phyloP scores from a whole-genome alignment of 2,797 vertebrate species.

The Epinephelus awoara region DNA sequence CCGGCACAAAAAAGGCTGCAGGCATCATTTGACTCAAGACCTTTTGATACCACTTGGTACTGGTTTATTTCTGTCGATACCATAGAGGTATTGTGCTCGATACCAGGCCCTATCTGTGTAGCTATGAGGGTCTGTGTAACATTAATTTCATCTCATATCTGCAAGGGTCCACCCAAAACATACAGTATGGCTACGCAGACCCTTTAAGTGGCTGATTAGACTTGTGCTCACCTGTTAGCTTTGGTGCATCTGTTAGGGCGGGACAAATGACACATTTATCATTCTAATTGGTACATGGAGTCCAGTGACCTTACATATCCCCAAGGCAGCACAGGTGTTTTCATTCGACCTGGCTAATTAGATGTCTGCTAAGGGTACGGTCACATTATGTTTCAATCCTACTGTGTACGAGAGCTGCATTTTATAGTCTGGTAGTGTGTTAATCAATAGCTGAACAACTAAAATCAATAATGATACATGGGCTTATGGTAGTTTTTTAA shows the following conservation, averaged over 20 bases:
- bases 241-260: too few relatives aligned
- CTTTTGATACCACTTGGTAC: too few relatives aligned
- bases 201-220: neutral
- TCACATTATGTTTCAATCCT: neutral
- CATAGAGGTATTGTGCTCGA: too few relatives aligned
- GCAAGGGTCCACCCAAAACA: neutral
- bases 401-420: neutral
- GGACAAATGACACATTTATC: too few relatives aligned
- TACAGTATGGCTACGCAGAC: too few relatives aligned
- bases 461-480: neutral
- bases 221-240: too few relatives aligned
- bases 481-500: neutral
- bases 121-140: neutral
- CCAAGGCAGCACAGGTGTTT: neutral
- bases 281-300: too few relatives aligned
- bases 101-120: neutral
- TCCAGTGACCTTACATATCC: neutral
- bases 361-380: neutral
- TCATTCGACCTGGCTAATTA: neutral
- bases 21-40: too few relatives aligned
- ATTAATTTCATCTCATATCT: neutral
- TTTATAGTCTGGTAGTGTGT: neutral
- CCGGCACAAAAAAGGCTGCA: too few relatives aligned
- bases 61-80: too few relatives aligned
- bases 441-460: neutral